A percentile compares a stretch with the other conserved stretches of the same genome.
Conservation (phyloP, 1,140 invertebrate species). For the Drosophila oshimai region DNA sequence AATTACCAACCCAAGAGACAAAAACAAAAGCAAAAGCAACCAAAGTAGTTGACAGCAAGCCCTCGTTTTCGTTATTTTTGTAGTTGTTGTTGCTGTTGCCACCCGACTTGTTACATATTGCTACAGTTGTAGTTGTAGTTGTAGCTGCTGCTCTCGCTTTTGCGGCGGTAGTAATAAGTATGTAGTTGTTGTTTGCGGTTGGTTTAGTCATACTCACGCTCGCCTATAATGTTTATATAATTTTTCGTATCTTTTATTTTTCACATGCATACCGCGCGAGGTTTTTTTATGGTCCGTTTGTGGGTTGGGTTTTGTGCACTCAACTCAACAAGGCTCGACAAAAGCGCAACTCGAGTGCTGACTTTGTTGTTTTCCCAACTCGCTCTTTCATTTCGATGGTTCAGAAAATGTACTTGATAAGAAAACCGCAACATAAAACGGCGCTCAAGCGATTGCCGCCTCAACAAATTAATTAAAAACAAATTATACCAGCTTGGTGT, state of each 20-base stretch:
- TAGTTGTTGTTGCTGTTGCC: conserved; percentile 37
- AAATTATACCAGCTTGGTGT: not conserved
- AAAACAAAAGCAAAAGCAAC: conserved; percentile 32
- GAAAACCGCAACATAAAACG: conserved; percentile 8
- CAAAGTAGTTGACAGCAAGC: conserved; percentile 41
- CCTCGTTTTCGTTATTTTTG: conserved; percentile 29
- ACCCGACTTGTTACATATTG: conserved; percentile 76
- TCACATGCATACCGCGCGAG: conserved; percentile 66
- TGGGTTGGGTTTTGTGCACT: conserved; percentile 48
- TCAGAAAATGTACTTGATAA: conserved; percentile 10
- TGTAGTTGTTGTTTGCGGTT: conserved; percentile 59
- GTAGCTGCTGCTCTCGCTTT: conserved; percentile 43
- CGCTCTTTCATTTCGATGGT: conserved; percentile 2
- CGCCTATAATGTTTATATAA: conserved; percentile 79
- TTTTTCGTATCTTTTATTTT: conserved; percentile 71
- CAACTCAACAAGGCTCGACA: conserved; percentile 1
- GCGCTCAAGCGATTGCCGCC: not conserved
- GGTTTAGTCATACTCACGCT: conserved; percentile 72
- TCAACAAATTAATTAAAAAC: not conserved
- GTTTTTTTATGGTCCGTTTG: conserved; percentile 42
- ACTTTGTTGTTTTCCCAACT: conserved; percentile 8
- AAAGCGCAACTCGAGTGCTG: conserved; percentile 18
- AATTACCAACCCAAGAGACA: conserved; percentile 62
- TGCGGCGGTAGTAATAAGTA: conserved; percentile 22
- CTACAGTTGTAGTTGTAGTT: conserved; percentile 23